phyloP scores from a whole-genome alignment of 2,888 invertebrate species.

The Caenorhabditis zanzibari region DNA sequence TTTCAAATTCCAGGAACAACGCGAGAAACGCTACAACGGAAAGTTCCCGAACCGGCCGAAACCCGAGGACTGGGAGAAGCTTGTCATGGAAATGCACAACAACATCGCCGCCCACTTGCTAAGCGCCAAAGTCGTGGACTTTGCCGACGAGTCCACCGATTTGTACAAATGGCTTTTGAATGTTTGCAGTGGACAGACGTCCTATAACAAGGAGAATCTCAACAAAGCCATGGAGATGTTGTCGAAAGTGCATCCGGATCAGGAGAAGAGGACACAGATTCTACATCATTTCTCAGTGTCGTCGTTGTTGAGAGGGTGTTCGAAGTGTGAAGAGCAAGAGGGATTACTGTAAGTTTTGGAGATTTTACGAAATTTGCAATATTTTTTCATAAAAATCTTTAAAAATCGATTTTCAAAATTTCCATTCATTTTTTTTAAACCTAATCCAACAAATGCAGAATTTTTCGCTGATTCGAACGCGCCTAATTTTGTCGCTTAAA shows the following conservation, averaged over 20 bases:
- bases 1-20: background rate
- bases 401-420: no score
- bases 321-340: background rate
- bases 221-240: slow-evolving; percentile 28
- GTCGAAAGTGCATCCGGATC: slow-evolving; percentile 29
- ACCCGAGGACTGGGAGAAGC: slow-evolving; percentile 2
- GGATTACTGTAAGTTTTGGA: slow-evolving; percentile 20
- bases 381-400: no score
- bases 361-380: no score
- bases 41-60: slow-evolving; percentile 30
- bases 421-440: no score
- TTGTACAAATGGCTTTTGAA: slow-evolving; percentile 35
- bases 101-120: slow-evolving; percentile 11
- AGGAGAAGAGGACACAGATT: slow-evolving; percentile 10
- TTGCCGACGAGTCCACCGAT: slow-evolving; percentile 21
- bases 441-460: no score
- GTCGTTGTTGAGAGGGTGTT: slow-evolving; percentile 19
- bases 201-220: background rate
- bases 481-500: no score
- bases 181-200: slow-evolving; percentile 33
- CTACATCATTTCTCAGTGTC: slow-evolving; percentile 6
- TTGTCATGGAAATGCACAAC: slow-evolving; percentile 30
- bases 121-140: background rate
- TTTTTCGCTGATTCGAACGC: no score
- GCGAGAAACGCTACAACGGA: slow-evolving; percentile 30